Conservation (phyloP, 2,797 vertebrate species). For the Galaxias olidus region DNA sequence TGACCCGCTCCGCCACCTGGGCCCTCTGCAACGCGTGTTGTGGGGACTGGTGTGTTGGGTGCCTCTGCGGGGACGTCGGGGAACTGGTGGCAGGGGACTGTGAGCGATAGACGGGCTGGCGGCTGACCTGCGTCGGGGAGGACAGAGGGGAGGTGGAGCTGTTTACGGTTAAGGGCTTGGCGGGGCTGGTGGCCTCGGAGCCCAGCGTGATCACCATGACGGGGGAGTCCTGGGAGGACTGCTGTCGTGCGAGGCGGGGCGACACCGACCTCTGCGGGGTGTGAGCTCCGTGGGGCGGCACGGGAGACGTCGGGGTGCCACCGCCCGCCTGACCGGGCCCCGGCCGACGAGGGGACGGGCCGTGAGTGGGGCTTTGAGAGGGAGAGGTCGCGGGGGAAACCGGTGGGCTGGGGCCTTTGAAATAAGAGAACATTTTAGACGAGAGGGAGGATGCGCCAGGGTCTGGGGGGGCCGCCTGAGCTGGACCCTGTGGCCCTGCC, state of each 20-base stretch:
- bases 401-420: slow-evolving; percentile 86
- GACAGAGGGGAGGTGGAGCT: slow-evolving; percentile 88
- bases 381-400: slow-evolving; percentile 86
- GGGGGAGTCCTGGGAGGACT: slow-evolving; percentile 88
- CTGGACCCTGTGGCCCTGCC: slow-evolving; percentile 61
- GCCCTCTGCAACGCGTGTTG: slow-evolving; percentile 74
- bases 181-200: slow-evolving; percentile 81
- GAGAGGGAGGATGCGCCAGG: slow-evolving; percentile 64
- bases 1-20: slow-evolving; percentile 76
- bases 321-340: slow-evolving; percentile 61
- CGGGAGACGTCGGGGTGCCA: slow-evolving; percentile 58
- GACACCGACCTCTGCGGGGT: slow-evolving; percentile 79
- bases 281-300: slow-evolving; percentile 84
- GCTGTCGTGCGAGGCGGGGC: slow-evolving; percentile 85
- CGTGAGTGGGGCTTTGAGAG: slow-evolving; percentile 85
- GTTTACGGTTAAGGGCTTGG: slow-evolving; percentile 84
- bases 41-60: slow-evolving; percentile 74
- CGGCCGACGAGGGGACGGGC: slow-evolving; percentile 64
- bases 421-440: slow-evolving; percentile 85
- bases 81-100: slow-evolving; percentile 76
- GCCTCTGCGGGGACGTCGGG: slow-evolving; percentile 75
- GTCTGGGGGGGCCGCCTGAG: slow-evolving; percentile 66
- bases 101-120: slow-evolving; percentile 79
- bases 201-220: slow-evolving; percentile 90
- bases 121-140: slow-evolving; percentile 83